Conservation (phyloP, 1,140 invertebrate genomes). For the Eriocheir sinensis region DNA sequence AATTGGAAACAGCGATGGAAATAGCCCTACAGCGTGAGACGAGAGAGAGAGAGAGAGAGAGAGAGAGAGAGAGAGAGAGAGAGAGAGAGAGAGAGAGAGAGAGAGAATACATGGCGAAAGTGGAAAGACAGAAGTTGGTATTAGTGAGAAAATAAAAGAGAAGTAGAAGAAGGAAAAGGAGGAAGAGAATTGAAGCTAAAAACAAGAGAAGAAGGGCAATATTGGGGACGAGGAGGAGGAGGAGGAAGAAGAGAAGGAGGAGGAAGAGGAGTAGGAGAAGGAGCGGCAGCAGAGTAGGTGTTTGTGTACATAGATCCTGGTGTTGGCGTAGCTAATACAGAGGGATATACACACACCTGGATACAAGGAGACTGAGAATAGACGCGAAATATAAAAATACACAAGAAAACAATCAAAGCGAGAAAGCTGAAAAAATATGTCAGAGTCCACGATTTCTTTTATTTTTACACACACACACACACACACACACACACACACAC, state of each 20-base stretch:
- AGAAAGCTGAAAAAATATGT: too few species aligned
- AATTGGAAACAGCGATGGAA: too few species aligned
- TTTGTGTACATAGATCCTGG: too few species aligned
- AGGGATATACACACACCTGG: too few species aligned
- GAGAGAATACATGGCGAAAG: not conserved
- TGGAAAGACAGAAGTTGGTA: not conserved
- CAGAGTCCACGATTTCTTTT: too few species aligned
- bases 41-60: not conserved
- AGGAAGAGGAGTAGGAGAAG: not conserved
- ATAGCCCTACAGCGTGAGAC: too few species aligned
- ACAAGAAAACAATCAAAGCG: too few species aligned
- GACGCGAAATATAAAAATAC: too few species aligned
- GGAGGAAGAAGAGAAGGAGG: not conserved
- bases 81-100: not conserved
- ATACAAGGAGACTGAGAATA: too few species aligned
- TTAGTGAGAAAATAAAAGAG: not conserved
- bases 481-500: too few species aligned
- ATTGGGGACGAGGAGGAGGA: not conserved
- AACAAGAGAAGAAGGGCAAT: not conserved
- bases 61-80: not conserved
- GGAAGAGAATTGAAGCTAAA: not conserved
- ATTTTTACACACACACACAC: too few species aligned
- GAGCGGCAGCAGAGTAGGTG: not conserved
- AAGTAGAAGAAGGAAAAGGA: not conserved
- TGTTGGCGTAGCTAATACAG: too few species aligned